Base-by-base conservation (phyloP, 1,140 invertebrate genomes). In the Charaxes varanes region DNA sequence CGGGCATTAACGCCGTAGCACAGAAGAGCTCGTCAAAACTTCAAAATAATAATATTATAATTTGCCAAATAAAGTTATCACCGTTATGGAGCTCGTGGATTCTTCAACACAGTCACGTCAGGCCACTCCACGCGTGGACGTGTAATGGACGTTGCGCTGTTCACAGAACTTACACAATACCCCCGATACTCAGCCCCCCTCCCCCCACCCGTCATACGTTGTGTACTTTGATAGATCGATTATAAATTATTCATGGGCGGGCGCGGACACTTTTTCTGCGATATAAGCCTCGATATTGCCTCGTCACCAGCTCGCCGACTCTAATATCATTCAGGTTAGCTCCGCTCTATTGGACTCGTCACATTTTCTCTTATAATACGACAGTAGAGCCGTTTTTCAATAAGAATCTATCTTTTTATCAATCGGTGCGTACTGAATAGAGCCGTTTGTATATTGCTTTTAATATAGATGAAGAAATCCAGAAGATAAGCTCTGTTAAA, bases 171-270 rank as follows among this genome's bases (percentile, higher is more conserved):
- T 7, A 3, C 18, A 3, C 12, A 7, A 18, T 23, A 22, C 17
- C 36, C 14, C 17, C 14, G 18, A 37, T 12, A n/a, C 34, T 17
- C 19, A 7, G 14, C 27, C 8, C 16, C 32, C 6, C 10, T 10
- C 11, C 21, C 33, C 18, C 27, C 7, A 15, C 7, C 3, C 36
- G 16, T 26, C 32, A 36, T 17, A 15, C 19, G 16, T 26, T 15
- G 21, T 37, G 11, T 23, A 47, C 19, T 32, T 30, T 40, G 31
- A 43, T 40, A 31, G 27, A 42, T 44, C 31, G 33, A 41, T 28
- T 41, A 52, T 46, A 45, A 41, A 45, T 52, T 37, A 52, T 52
- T 46, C 42, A 52, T 49, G 38, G 5, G 14, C 16, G 2, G 7
- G 37, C 24, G 16, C 33, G 37, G 42, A 46, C 49, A 52, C 46